Base-by-base conservation (phyloP, 1,140 invertebrate genomes). In the Melipona quadrifasciata region DNA sequence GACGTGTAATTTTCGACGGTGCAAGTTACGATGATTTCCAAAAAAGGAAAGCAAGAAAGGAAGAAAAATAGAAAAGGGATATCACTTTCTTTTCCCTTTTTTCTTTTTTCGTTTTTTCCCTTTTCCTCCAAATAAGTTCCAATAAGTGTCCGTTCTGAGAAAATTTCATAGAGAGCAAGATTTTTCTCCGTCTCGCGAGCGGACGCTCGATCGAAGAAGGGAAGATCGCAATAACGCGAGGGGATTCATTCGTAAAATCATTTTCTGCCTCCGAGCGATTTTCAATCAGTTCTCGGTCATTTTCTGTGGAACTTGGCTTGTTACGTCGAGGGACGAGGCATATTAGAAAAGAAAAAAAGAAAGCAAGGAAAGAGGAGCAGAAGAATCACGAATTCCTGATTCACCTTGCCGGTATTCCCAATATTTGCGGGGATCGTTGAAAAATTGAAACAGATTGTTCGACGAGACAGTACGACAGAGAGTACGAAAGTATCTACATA, bases 101-200 rank as follows among this genome's bases (percentile, higher is more conserved):
- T 58, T 73, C 73, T 81, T 77, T 72, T n/a, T 53, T 19, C 51
- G 24, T 73, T 81, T 86, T 55, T 74, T 57, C 77, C 31, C 75
- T 65, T 73, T 61, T 61, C 87, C 75, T 86, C 68, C 73, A 73
- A 85, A 75, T 61, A 47, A 8, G 73, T 47, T 85, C 82, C 82
- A 85, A 70, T 71, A 82, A 82, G 31, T 47, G 68, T 10, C 51
- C 19, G 17, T 51, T 55, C 61, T 10, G n/a, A 19, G 51, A 64
- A 31, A 68, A 82, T 82, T 67, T 82, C 57, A 67, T 51, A 47
- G 73, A 31, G 47, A 31, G 61, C 34, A 67, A 53, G 71, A 82
- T 82, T 76, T 53, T n/a, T 82, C 72, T 76, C 2, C 80, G 24
- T 6, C 61, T 31, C 24, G 12, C 61, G 47, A 57, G 1, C 57